Percentiles rank a stretch among this genome's conserved stretches.
Conservation (phyloP, 92 coral and sea anemone genomes). For the Parazoanthus atlanticus region DNA sequence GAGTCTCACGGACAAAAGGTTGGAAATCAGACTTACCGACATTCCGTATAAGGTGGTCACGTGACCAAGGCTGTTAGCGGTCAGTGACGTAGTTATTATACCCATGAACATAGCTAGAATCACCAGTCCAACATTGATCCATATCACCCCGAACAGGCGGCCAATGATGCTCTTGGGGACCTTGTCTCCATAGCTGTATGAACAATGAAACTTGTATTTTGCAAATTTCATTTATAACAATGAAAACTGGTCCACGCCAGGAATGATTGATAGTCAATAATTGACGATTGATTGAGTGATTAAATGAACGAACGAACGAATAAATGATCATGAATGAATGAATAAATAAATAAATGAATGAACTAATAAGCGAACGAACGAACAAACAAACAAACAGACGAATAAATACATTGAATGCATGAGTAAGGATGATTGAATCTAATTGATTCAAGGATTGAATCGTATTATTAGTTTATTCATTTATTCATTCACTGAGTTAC, state of each 20-base stretch:
- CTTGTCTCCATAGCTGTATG: conserved; percentile 90
- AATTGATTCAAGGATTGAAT: background rate
- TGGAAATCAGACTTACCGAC: conserved; percentile 56
- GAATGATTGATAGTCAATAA: too few species aligned
- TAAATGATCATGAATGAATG: background rate
- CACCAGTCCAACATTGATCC: conserved; percentile 97
- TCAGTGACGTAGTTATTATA: conserved; percentile 87
- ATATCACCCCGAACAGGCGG: conserved; percentile 89
- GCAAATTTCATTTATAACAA: background rate
- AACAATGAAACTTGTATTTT: background rate
- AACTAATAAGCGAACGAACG: background rate
- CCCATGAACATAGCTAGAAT: conserved; percentile 99
- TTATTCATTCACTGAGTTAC: too few species aligned
- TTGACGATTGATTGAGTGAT: background rate
- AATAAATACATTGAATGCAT: background rate
- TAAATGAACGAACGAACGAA: background rate
- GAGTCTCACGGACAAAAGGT: background rate
- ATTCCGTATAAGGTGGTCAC: conserved; percentile 84
- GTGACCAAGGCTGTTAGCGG: conserved; percentile 72
- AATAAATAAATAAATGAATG: background rate
- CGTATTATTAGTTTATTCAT: background rate
- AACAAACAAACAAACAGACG: background rate
- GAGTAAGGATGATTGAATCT: background rate
- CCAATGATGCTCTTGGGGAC: conserved; percentile 84
- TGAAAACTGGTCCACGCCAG: background rate